Conservation (phyloP, 2,113 vertebrate species). For the Heptranchias perlo region DNA sequence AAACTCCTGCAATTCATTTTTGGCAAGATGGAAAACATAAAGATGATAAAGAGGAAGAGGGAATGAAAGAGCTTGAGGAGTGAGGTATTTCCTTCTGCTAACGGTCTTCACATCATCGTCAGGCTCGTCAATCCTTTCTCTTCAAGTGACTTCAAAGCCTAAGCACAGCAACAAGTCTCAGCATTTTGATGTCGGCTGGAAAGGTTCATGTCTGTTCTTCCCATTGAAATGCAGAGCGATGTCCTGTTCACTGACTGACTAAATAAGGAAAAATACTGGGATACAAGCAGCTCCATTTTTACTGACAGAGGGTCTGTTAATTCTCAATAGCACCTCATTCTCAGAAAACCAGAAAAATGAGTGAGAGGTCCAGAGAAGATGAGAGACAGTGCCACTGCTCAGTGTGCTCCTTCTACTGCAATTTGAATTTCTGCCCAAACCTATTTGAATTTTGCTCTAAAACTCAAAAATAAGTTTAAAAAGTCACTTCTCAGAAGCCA, state of each 20-base stretch:
- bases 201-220: background rate
- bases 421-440: background rate
- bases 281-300: background rate
- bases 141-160: background rate
- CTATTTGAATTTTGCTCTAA: background rate
- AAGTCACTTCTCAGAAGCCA: background rate
- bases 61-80: background rate
- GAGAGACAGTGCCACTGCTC: background rate
- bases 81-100: background rate
- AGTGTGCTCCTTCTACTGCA: background rate
- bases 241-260: background rate
- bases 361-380: background rate
- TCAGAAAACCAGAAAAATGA: background rate
- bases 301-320: background rate
- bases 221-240: too few relatives aligned
- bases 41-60: background rate
- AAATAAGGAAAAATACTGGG: background rate
- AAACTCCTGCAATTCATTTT: background rate
- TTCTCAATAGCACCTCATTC: background rate
- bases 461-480: background rate
- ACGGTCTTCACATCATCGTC: background rate
- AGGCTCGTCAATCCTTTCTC: background rate
- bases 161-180: background rate
- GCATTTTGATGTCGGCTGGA: background rate
- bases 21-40: background rate